A percentile compares a stretch with the other conserved stretches of the same genome.
phyloP scores from a whole-genome alignment of 2,888 invertebrate species.

The Polydrusus pterygomalis region DNA sequence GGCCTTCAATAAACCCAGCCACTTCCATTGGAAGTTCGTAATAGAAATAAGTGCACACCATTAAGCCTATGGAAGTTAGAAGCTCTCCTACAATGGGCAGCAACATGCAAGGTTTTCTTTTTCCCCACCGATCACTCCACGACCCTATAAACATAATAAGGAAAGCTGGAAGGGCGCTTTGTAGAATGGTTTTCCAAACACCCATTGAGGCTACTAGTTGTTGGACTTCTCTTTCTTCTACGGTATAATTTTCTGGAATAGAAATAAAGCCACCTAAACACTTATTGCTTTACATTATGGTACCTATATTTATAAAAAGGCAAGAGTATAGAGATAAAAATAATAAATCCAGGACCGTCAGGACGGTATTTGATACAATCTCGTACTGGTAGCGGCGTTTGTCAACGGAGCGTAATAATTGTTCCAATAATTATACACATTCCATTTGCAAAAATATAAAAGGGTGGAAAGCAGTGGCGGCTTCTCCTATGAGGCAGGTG shows the following conservation, averaged over 20 bases:
- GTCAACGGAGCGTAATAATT: no score
- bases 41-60: slow-evolving; percentile 87
- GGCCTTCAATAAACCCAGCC: slow-evolving; percentile 85
- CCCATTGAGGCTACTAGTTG: slow-evolving; percentile 86
- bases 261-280: not conserved
- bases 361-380: no score
- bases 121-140: slow-evolving; percentile 82
- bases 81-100: slow-evolving; percentile 88
- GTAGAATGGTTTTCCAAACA: slow-evolving; percentile 90
- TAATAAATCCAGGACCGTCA: no score
- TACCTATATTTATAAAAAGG: no score
- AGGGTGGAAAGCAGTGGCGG: no score
- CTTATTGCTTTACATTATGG: no score
- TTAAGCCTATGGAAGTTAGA: slow-evolving; percentile 84
- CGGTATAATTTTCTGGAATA: slow-evolving; percentile 74
- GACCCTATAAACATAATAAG: slow-evolving; percentile 89
- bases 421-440: no score
- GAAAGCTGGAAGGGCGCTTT: slow-evolving; percentile 87
- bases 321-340: no score
- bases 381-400: no score
- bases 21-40: slow-evolving; percentile 87
- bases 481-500: no score
- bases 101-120: slow-evolving; percentile 87
- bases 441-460: no score
- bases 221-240: slow-evolving; percentile 80